A percentile compares a stretch with the other conserved stretches of the same genome.
Evolutionary conservation across 2,888 invertebrate genomes (phyloP).

Genomic region (Pherbina coryleti): DNA sequence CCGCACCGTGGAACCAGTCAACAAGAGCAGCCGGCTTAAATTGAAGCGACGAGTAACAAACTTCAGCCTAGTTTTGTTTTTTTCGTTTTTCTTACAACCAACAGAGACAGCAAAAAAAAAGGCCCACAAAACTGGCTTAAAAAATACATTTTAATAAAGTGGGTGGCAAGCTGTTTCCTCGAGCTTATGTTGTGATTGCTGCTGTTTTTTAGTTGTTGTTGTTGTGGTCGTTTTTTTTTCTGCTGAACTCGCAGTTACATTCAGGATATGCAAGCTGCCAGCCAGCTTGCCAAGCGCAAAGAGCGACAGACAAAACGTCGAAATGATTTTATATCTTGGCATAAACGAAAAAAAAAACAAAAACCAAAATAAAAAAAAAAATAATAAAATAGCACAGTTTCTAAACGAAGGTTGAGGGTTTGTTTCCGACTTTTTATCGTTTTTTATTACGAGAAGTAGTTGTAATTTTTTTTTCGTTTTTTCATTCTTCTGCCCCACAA

Average conservation of each 20-base stretch:
- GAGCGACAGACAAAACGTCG: constrained; percentile 31
- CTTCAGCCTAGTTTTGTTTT: too few species aligned
- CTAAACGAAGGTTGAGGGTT: constrained; percentile 24
- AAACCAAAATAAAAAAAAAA: constrained; percentile 42
- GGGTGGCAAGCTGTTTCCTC: constrained; percentile 35
- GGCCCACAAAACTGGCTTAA: neutral
- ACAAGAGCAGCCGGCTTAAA: neutral
- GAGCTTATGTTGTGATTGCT: constrained; percentile 54
- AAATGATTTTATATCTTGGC: constrained; percentile 53
- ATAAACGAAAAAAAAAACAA: constrained; percentile 33
- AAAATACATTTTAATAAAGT: constrained; percentile 21
- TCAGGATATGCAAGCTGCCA: constrained; percentile 49
- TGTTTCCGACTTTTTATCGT: neutral
- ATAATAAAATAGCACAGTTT: constrained; percentile 48
- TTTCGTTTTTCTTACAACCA: too few species aligned
- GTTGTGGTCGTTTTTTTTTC: constrained; percentile 24
- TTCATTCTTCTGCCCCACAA: too few species aligned
- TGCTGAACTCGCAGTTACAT: constrained; percentile 47
- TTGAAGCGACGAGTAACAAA: too few species aligned
- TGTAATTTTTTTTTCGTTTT: neutral
- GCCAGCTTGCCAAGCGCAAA: constrained; percentile 39
- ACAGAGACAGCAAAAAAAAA: too few species aligned
- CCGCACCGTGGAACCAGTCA: neutral
- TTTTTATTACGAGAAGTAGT: neutral
- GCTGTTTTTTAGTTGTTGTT: constrained; percentile 29